Percentiles rank a stretch among this genome's conserved stretches.
Evolutionary conservation across 2,113 vertebrate species (phyloP).

Genomic region (Pteruthius melanotis): DNA sequence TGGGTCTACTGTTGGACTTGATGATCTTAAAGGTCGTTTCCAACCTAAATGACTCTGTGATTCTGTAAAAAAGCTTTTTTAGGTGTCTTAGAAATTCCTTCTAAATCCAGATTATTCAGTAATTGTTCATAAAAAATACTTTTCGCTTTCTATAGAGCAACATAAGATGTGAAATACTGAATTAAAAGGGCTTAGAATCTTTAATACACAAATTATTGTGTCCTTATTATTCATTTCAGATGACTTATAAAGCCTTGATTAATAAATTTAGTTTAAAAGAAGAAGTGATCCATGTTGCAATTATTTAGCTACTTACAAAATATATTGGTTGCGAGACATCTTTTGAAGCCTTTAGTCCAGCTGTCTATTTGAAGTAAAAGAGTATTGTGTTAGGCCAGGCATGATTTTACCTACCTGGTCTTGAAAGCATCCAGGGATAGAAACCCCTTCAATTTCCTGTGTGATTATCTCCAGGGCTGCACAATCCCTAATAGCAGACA

Average conservation of each 20-base stretch:
- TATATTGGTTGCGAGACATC: background rate
- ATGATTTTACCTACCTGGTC: background rate
- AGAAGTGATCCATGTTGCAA: background rate
- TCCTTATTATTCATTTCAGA: background rate
- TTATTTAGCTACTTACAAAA: background rate
- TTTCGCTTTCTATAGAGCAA: background rate
- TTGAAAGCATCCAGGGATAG: background rate
- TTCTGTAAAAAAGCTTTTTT: background rate
- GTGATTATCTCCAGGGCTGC: background rate
- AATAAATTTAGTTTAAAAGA: background rate
- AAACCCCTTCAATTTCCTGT: background rate
- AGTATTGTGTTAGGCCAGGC: background rate
- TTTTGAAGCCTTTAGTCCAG: background rate
- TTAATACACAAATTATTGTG: background rate
- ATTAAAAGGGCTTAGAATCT: background rate
- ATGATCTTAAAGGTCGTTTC: background rate
- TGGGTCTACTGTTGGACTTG: background rate
- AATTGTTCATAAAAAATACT: background rate
- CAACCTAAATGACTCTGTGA: background rate
- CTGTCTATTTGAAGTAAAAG: background rate
- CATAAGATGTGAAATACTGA: fast-evolving
- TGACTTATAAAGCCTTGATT: background rate
- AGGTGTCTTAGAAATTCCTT: background rate
- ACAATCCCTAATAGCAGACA: background rate
- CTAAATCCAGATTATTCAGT: background rate